These are phyloP conservation scores for Halictus ligatus DNA, from an alignment of 2,888 invertebrate species.

Conservation along the genomic window DNA sequence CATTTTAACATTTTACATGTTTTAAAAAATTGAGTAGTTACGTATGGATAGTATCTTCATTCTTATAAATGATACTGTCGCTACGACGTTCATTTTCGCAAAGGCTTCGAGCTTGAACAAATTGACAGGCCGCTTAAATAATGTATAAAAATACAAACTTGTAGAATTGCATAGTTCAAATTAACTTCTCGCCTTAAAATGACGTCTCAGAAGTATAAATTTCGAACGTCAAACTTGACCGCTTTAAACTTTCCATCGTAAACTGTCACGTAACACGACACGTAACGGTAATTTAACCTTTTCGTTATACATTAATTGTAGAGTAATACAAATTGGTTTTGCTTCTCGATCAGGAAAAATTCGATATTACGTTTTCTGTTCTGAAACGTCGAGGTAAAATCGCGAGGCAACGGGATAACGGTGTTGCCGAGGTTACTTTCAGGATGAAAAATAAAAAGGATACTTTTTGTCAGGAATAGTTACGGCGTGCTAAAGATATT, in stretches of 20 bases:
- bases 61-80: no score
- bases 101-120: background rate
- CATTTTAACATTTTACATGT: no score
- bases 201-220: no score
- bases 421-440: background rate
- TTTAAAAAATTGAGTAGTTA: no score
- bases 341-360: background rate
- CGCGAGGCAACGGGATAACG: background rate
- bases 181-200: background rate
- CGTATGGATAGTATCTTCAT: no score
- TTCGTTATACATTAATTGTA: background rate
- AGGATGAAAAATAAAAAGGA: background rate
- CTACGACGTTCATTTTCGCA: no score
- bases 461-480: background rate
- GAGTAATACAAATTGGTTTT: background rate
- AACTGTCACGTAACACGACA: background rate
- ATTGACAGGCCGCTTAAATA: background rate
- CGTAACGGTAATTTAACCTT: background rate
- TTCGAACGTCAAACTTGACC: background rate
- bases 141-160: no score
- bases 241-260: background rate
- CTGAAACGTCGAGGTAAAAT: background rate
- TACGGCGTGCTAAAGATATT: background rate
- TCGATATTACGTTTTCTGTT: background rate
- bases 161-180: background rate